Evolutionary conservation across 2,797 vertebrate species (phyloP), one percentile per base, ranked within the genome.

Genomic region (Nothura maculosa): DNA sequence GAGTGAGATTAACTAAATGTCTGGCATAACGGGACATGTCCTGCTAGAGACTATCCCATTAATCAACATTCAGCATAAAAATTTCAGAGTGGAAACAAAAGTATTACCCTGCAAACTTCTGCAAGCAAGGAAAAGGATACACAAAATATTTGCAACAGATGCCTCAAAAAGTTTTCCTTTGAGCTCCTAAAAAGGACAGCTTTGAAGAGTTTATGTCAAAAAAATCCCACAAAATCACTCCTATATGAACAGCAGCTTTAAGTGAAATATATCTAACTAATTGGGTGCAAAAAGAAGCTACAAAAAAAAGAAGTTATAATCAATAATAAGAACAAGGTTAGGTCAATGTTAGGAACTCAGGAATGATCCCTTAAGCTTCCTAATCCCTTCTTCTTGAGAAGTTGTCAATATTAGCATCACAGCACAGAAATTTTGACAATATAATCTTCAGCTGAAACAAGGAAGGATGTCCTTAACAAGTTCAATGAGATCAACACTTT

Each of bases 331-430:
- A 74, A 75, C 83, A 95, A 95, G 79, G 89, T 87, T 87, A 92
- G 74, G 86, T 92, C 89, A 96, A 91, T 85, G 79, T 20, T 64
- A 86, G 66, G n/a, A 89, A 50, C 27, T 81, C 55, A 80, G n/a
- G 77, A 85, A 58, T 69, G n/a, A 93, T 88, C 47, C 27, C 82
- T 84, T 93, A 95, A 89, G 64, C 89, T 95, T 89, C 40, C 36
- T 95, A 94, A 97, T 93, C 79, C 85, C 34, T 77, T 64, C 27
- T 80, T 91, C 85, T 92, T 64, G 61, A 85, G 61, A 93, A 91
- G 20, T 9, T 72, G 68, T 90, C 92, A 94, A 68, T 93, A 89
- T 28, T 48, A 62, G 4, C 50, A 87, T 85, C 45, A 45, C 58
- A 75, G 57, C 48, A 58, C 90, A 89, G 69, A 83, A 69, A 77